Conservation (phyloP, 2,113 vertebrate species). For the Kobus ellipsiprymnus region DNA sequence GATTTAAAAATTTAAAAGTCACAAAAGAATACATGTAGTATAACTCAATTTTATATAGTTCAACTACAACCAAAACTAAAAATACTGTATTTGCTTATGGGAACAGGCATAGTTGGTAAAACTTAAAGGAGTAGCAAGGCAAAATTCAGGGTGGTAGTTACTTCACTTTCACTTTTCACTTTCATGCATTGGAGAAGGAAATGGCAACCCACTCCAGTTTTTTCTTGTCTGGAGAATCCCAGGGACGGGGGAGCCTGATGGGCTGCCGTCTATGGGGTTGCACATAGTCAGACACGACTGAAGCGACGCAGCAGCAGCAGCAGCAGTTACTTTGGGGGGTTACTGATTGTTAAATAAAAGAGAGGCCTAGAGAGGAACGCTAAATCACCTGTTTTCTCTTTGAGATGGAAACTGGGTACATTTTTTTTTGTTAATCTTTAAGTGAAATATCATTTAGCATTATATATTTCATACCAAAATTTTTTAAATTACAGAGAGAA, state of each 20-base stretch:
- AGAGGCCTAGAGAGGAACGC: background rate
- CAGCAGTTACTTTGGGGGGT: too few species aligned
- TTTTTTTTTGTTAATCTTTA: background rate
- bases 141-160: background rate
- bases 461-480: background rate
- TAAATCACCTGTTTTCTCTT: background rate
- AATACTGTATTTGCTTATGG: background rate
- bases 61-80: background rate
- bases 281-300: too few species aligned
- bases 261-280: too few species aligned
- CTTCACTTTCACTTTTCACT: background rate
- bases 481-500: constrained; percentile 7
- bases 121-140: background rate
- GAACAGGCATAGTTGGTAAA: background rate
- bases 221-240: too few species aligned
- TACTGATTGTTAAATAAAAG: background rate
- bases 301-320: too few species aligned
- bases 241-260: too few species aligned
- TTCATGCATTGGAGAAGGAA: too few species aligned
- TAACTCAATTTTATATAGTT: background rate
- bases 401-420: background rate
- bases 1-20: background rate
- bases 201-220: too few species aligned
- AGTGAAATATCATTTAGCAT: background rate
- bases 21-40: background rate